Percentiles rank a stretch among this genome's conserved stretches.
Conservation (phyloP, 2,888 invertebrate species). For the Actias luna region DNA sequence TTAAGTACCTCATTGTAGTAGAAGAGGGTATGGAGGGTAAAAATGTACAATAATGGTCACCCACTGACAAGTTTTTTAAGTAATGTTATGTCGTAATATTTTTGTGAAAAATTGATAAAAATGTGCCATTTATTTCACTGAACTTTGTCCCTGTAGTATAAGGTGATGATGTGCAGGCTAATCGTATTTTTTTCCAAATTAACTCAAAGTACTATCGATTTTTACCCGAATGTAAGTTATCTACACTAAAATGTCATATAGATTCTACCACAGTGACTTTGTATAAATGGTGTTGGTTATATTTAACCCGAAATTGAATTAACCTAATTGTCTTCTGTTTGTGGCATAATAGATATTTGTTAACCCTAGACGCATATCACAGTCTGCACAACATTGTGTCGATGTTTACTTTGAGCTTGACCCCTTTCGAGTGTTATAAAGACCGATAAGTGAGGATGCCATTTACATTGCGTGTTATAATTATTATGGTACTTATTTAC, state of each 20-base stretch:
- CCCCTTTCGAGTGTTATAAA: constrained; percentile 46
- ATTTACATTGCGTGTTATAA: neutral
- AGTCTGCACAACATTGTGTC: constrained; percentile 13
- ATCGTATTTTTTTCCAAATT: neutral
- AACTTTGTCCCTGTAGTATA: neutral
- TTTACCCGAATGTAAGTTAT: neutral
- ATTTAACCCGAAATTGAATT: neutral
- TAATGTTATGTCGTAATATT: too few relatives aligned
- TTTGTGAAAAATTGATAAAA: too few relatives aligned
- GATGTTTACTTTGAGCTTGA: constrained; percentile 41
- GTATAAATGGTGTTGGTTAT: neutral
- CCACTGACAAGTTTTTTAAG: too few relatives aligned
- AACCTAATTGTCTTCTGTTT: neutral
- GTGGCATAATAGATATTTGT: neutral
- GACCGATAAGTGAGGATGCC: constrained; percentile 39
- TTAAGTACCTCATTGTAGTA: neutral
- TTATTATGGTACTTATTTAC: neutral
- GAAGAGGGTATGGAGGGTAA: too few relatives aligned
- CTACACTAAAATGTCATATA: neutral
- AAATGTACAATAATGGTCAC: too few relatives aligned
- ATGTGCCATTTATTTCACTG: neutral
- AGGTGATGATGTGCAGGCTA: neutral
- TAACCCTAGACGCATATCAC: constrained; percentile 2
- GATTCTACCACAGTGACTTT: neutral
- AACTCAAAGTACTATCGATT: neutral